Base-by-base conservation (phyloP, 2,888 invertebrate species). In the Drosophila subquinaria region DNA sequence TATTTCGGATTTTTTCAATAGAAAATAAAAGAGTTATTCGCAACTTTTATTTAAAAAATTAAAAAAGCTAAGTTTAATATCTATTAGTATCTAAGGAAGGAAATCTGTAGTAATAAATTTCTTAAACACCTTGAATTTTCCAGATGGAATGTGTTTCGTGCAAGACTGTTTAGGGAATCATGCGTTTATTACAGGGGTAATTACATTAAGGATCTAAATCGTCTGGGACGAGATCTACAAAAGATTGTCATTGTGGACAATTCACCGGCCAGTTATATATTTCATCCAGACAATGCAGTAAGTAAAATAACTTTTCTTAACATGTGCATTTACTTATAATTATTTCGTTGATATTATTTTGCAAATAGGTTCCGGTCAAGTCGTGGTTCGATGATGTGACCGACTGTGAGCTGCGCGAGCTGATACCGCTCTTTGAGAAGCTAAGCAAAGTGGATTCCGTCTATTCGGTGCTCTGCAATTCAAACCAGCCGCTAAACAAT, bases 331-430 rank as follows among this genome's bases (percentile, higher is more conserved):
- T 17, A 10, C 2, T n/a, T 17, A 10, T 8, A 42, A 42, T 42
- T 15, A 1, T 4, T 15, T 40, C 10, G 5, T 17, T 13, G n/a
- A 4, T 38, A n/a, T 43, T 5, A 11, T 20, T 20, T 20, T 20
- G 13, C 6, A 15, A 20, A 20, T 11, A 97, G 97, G 98, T 99
- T 93, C 98, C 99, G 92, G 99, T 99, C 82, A 97, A 98, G 92
- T 99, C 99, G 81, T 99, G 99, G 99, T 99, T 99, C 94, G 99
- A 99, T 94, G 99, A 99, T 94, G 97, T 97, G 95, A 96, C 96
- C 91, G 99, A 99, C 94, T 97, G 97, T 73, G 99, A 99, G 94
- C 95, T 99, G 81, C 95, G 98, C 92, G 99, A 99, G 94, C 95
- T 99, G 93, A 97, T 99, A 93, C 99, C 99, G 89, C 97, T 99